Evolutionary conservation across 2,113 vertebrate genomes (phyloP), one percentile per base, ranked within the genome.

Genomic region (Cardinalis cardinalis): DNA sequence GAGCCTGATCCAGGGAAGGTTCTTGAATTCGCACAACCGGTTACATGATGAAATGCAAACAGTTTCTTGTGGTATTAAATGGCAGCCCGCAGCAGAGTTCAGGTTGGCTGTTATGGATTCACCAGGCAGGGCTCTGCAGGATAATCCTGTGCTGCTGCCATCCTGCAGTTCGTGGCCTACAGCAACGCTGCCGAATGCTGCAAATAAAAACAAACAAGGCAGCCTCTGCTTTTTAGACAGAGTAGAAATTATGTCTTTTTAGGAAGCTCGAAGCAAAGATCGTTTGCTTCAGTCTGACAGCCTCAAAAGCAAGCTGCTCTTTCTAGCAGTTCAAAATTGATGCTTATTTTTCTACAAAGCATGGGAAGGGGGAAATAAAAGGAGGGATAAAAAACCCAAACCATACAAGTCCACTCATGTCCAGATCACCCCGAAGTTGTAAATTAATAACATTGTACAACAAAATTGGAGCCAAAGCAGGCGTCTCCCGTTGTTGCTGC

Each of bases 161-260:
- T 96, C 95, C 95, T 93, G 87, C 93, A 94, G 93, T 15, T 73
- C 52, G 32, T 84, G 94, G 95, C 95, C 95, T 97, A 94, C 92
- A 96, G 95, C 91, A 95, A 95, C 68, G 95, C 95, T 87, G 93
- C 90, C 1, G 89, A 96, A 96, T 87, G 86, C 84, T 87, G 88
- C 82, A 95, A 96, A 96, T 71, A 93, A 96, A 96, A 97, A 97
- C 94, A 96, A 96, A 97, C 95, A 96, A 88, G 66, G 41, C 70
- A 68, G 88, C 79, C 91, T 92, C 71, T 32, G 89, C 87, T 79
- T 84, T 91, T 88, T 18, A 89, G 55, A 95, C 70, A 69, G 91
- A 69, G 84, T 6, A 92, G 76, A 93, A 96, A 90, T 89, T 44
- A 88, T 80, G 60, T 79, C 88, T 83, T 76, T 94, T 94, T 93